Evolutionary conservation across 2,113 vertebrate genomes (phyloP), one percentile per base, ranked within the genome.

Genomic region (Psophia crepitans): DNA sequence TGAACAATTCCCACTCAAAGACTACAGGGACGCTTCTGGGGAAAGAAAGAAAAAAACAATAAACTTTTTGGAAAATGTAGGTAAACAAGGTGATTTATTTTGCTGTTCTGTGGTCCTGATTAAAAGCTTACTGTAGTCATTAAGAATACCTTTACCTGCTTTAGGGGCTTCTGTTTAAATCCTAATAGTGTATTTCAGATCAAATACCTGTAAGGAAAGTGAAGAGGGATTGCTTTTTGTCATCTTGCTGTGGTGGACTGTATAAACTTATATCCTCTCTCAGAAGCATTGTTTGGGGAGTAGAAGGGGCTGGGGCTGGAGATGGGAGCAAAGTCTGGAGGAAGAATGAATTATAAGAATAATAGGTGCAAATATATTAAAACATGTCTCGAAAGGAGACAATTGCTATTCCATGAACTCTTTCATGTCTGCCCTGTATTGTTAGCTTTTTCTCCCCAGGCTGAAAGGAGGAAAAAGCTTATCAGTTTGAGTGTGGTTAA

Each of bases 401-500:
- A 95, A 91, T 2, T 93, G 53, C 37, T 91, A 58, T 76, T 90
- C 53, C 61, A 53, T 44, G 16, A 94, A 82, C 57, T 57, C 48
- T 54, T 94, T 82, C 78, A 41, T 7, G 2, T 84, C 91, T 8
- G 2, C 20, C 26, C 32, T 76, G 49, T 41, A 73, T 65, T 91
- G 70, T 92, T 73, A 70, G 17, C 4, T 69, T 84, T 87, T 64
- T 49, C 32, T 35, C 77, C 68, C 17, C 57, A 79, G 74, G 84
- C 77, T 82, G 84, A 91, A 84, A 91, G 80, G 70, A 54, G 91
- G 58, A 64, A 87, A 96, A 94, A 95, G 77, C 70, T 84, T 94
- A 91, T 95, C 92, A 94, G 60, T 79, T 46, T 83, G 84, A 95
- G 65, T 69, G 49, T 85, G 70, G 92, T 96, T 93, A 95, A 96